A percentile compares a stretch with the other conserved stretches of the same genome.
These are phyloP conservation scores for Hymenopus coronatus DNA, from an alignment of 2,888 invertebrate genomes.

Conservation along the genomic window DNA sequence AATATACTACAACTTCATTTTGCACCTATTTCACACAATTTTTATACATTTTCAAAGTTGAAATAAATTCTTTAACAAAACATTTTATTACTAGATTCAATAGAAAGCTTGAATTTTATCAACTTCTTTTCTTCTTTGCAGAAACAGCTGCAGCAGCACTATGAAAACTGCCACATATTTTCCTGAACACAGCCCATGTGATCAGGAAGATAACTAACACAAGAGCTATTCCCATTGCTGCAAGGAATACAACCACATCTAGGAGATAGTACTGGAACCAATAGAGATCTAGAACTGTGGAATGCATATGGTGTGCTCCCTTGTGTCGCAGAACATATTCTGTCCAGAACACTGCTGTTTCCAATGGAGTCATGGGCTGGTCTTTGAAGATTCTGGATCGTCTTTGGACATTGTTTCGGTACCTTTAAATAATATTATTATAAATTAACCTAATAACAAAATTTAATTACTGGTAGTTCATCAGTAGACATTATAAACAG, in stretches of 20 bases:
- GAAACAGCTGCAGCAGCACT: not conserved
- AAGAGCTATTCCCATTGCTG: not conserved
- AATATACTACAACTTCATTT: no score
- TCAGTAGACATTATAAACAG: no score
- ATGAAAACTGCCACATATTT: not conserved
- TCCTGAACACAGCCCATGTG: not conserved
- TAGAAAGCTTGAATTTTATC: not conserved
- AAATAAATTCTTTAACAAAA: no score
- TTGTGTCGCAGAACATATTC: not conserved
- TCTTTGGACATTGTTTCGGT: not conserved
- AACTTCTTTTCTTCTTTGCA: not conserved
- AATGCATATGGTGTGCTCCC: not conserved
- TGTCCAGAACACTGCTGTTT: not conserved
- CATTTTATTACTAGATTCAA: no score
- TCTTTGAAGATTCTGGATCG: not conserved
- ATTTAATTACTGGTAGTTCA: no score
- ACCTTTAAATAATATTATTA: not conserved
- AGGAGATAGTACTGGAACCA: not conserved
- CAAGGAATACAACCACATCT: not conserved
- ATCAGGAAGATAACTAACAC: not conserved
- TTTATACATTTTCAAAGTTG: no score
- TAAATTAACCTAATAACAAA: no score
- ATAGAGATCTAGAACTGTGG: not conserved
- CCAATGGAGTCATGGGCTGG: not conserved
- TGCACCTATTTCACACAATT: no score